A percentile compares a stretch with the other conserved stretches of the same genome.
Evolutionary conservation across 1,140 invertebrate genomes (phyloP).

Genomic region (Brachionus plicatilis): DNA sequence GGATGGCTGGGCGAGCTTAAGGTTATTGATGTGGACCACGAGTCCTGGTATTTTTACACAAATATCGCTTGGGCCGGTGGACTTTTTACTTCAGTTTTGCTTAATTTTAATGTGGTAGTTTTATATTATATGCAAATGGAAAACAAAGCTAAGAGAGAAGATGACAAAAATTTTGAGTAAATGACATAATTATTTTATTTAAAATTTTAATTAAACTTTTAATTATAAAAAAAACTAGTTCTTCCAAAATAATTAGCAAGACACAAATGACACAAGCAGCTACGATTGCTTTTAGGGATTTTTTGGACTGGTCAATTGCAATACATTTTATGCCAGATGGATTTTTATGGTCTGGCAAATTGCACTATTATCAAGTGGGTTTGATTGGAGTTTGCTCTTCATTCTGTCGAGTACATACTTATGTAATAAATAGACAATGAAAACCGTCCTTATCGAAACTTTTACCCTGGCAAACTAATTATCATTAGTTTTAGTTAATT

Average conservation of each 20-base stretch:
- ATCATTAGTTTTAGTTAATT: neutral
- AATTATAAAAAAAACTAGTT: neutral
- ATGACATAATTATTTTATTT: neutral
- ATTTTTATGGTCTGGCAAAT: slow-evolving; percentile 21
- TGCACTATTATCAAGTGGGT: slow-evolving; percentile 36
- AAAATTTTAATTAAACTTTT: neutral
- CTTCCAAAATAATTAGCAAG: slow-evolving; percentile 27
- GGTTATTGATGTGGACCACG: neutral
- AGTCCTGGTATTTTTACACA: slow-evolving; percentile 34
- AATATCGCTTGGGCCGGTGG: slow-evolving; percentile 23
- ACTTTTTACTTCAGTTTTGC: slow-evolving; percentile 21
- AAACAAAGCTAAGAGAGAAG: slow-evolving; percentile 31
- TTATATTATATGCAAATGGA: slow-evolving; percentile 4
- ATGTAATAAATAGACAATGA: slow-evolving; percentile 35
- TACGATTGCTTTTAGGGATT: slow-evolving; percentile 27
- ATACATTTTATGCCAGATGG: slow-evolving; percentile 38
- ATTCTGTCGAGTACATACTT: slow-evolving; percentile 15
- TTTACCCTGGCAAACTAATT: neutral
- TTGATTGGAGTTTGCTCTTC: slow-evolving; percentile 23
- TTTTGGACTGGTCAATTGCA: slow-evolving; percentile 36
- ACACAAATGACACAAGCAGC: neutral
- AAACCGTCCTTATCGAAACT: neutral
- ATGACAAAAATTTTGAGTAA: slow-evolving; percentile 36
- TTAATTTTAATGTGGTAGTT: slow-evolving; percentile 8
- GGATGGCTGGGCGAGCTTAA: slow-evolving; percentile 35